These are phyloP conservation scores for Volucella bombylans DNA, from an alignment of 2,888 invertebrate genomes.

Conservation along the genomic window DNA sequence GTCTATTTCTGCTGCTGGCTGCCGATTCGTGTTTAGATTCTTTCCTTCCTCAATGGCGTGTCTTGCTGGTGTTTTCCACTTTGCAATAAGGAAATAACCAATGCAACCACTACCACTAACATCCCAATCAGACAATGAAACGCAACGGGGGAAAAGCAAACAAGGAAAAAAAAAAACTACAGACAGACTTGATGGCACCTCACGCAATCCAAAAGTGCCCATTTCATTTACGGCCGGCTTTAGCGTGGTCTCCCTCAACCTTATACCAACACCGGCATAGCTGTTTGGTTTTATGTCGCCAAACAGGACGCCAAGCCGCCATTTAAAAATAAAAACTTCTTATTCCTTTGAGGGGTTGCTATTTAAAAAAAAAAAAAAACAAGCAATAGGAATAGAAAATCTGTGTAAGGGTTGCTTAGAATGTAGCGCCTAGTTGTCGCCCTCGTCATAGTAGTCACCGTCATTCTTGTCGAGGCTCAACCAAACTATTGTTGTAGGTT, in stretches of 20 bases:
- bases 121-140: slow-evolving; percentile 42
- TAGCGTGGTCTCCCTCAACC: slow-evolving; percentile 39
- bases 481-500: slow-evolving; percentile 30
- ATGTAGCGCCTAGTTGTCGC: slow-evolving; percentile 64
- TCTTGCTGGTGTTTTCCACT: background rate
- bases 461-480: slow-evolving; percentile 24
- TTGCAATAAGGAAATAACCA: slow-evolving; percentile 41
- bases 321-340: slow-evolving; percentile 43
- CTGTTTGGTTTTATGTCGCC: slow-evolving; percentile 69
- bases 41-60: slow-evolving; percentile 46
- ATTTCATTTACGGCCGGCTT: slow-evolving; percentile 32
- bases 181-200: slow-evolving; percentile 64
- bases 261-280: slow-evolving; percentile 50
- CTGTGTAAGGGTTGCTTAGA: slow-evolving; percentile 34
- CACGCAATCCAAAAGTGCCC: slow-evolving; percentile 61
- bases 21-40: slow-evolving; percentile 11
- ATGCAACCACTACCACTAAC: slow-evolving; percentile 7
- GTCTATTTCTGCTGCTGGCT: background rate
- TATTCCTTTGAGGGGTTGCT: background rate
- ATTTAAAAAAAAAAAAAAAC: slow-evolving; percentile 1
- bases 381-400: slow-evolving; percentile 19
- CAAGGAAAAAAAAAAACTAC: slow-evolving; percentile 20
- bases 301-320: slow-evolving; percentile 65
- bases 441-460: background rate
- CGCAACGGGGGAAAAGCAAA: background rate